Evolutionary conservation across 2,113 vertebrate genomes (phyloP).

Genomic region (Noturus placidus): DNA sequence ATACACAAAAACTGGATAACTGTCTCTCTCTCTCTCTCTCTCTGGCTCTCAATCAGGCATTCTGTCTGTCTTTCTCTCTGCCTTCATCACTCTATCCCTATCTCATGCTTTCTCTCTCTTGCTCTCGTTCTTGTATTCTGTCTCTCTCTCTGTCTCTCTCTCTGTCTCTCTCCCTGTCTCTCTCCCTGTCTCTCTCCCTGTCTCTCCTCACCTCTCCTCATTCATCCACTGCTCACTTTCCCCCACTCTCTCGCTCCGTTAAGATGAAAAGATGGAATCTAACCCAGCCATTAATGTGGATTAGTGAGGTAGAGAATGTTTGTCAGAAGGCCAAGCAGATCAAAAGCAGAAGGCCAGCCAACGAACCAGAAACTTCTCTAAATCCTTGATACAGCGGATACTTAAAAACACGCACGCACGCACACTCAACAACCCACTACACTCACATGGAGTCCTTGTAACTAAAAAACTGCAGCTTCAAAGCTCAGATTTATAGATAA

Average conservation of each 20-base stretch:
- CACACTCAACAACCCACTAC: conserved; percentile 5
- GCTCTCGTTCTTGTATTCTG: too few species aligned
- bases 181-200: not conserved
- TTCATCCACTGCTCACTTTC: conserved; percentile 36
- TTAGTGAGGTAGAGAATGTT: conserved; percentile 57
- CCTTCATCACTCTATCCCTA: too few species aligned
- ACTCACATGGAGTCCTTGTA: not conserved
- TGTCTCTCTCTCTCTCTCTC: not conserved
- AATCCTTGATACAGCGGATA: conserved; percentile 36
- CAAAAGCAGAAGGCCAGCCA: conserved; percentile 39
- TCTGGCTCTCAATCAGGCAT: not conserved
- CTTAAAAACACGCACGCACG: not conserved
- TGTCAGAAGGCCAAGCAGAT: conserved; percentile 51
- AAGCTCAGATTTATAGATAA: not conserved
- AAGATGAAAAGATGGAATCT: conserved; percentile 54
- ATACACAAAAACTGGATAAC: too few species aligned
- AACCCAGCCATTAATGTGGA: conserved; percentile 57
- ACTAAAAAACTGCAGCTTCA: conserved; percentile 17
- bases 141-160: not conserved
- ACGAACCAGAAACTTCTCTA: conserved; percentile 35
- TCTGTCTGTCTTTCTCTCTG: not conserved
- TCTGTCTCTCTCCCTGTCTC: not conserved
- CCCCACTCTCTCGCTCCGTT: conserved; percentile 28
- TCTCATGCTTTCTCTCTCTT: not conserved
- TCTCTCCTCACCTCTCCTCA: conserved; percentile 2